Percentiles rank a stretch among this genome's conserved stretches.
Evolutionary conservation across 2,888 invertebrate genomes (phyloP).

Genomic region (Hedychridium roseum): DNA sequence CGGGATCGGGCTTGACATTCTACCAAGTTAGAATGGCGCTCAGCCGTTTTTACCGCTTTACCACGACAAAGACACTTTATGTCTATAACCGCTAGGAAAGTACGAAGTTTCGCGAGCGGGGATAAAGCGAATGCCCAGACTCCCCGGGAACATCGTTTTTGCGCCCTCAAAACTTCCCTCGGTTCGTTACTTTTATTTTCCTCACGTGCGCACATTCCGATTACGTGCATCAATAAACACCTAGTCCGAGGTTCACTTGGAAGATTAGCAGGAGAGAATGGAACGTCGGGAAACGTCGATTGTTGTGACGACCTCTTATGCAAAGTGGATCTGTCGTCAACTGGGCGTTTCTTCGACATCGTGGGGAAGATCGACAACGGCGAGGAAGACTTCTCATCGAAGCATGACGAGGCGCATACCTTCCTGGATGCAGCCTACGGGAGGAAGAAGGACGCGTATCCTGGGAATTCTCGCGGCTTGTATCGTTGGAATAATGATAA

Average conservation of each 20-base stretch:
- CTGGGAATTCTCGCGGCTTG: slow-evolving; percentile 36
- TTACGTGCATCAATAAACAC: no score
- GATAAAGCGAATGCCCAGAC: no score
- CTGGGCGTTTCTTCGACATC: slow-evolving; percentile 25
- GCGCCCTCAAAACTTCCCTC: no score
- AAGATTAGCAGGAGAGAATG: slow-evolving; percentile 3
- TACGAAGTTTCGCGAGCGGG: no score
- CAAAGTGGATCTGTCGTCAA: slow-evolving; percentile 33
- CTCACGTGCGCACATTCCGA: no score
- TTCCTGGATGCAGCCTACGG: slow-evolving; percentile 44
- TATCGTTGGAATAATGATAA: slow-evolving; percentile 32
- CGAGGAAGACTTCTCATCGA: slow-evolving; percentile 37
- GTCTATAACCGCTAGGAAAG: no score
- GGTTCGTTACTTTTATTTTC: no score
- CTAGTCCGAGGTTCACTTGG: slow-evolving; percentile 4
- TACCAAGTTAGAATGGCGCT: slow-evolving; percentile 13
- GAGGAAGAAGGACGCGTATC: slow-evolving; percentile 30
- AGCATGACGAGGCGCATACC: slow-evolving; percentile 54
- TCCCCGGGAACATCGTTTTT: no score
- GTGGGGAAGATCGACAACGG: slow-evolving; percentile 5
- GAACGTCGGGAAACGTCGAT: slow-evolving; percentile 24
- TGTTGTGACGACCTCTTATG: slow-evolving; percentile 22
- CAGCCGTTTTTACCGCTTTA: slow-evolving; percentile 11
- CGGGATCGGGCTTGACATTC: slow-evolving; percentile 21
- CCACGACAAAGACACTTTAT: neutral